Percentiles rank a stretch among this genome's conserved stretches.
Conservation (phyloP, 1,140 invertebrate genomes). For the Drosophila micromelanica region DNA sequence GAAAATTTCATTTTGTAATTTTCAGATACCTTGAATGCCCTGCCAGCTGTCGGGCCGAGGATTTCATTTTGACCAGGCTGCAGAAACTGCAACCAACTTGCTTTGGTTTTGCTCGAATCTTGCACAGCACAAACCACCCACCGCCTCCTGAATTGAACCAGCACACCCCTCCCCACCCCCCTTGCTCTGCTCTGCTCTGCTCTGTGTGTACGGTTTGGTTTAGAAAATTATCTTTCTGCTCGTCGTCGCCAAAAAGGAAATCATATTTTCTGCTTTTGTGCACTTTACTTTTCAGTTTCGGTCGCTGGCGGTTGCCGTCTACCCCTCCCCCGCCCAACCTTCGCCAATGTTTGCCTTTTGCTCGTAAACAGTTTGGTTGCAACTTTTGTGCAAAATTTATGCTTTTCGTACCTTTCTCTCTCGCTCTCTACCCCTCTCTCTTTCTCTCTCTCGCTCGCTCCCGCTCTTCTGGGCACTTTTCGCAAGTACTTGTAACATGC, state of each 20-base stretch:
- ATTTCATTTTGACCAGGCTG: constrained; percentile 76
- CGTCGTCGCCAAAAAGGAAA: constrained; percentile 84
- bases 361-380: constrained; percentile 83
- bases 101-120: constrained; percentile 53
- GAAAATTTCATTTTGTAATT: constrained; percentile 80
- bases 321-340: not conserved
- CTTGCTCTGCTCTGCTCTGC: too few relatives aligned
- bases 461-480: constrained; percentile 67
- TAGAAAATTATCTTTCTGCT: constrained; percentile 84
- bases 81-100: constrained; percentile 77
- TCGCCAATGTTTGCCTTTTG: constrained; percentile 20
- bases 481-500: constrained; percentile 61
- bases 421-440: not conserved
- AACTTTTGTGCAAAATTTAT: constrained; percentile 84
- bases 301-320: constrained; percentile 42
- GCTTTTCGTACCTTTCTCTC: constrained; percentile 60
- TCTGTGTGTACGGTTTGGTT: constrained; percentile 56
- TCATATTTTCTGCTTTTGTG: constrained; percentile 84
- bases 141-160: too few relatives aligned
- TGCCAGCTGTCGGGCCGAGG: constrained; percentile 60
- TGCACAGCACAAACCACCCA: constrained; percentile 11
- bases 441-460: constrained; percentile 5
- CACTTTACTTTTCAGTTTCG: constrained; percentile 83
- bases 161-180: not conserved
- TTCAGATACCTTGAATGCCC: constrained; percentile 61